Evolutionary conservation across 2,113 vertebrate species (phyloP).

Genomic region (Pedetes capensis): DNA sequence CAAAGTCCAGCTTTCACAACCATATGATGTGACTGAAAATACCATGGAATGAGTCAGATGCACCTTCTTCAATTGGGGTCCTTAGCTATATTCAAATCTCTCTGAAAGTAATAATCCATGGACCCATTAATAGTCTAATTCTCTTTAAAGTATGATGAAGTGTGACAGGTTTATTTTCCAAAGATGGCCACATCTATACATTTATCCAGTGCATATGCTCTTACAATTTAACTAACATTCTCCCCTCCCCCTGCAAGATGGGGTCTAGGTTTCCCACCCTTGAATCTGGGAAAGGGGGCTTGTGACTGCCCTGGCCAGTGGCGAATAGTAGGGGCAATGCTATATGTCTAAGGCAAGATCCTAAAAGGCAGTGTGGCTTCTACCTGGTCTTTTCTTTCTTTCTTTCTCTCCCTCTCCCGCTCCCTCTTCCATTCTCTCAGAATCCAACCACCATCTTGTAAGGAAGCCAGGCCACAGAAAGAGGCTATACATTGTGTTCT

Average conservation of each 20-base stretch:
- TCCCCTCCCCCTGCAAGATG: background rate
- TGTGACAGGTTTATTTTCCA: conserved; percentile 16
- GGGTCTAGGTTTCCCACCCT: background rate
- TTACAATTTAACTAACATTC: background rate
- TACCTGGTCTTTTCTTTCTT: background rate
- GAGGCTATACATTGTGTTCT: background rate
- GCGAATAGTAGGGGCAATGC: background rate
- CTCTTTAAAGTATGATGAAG: background rate
- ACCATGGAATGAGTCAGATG: no score
- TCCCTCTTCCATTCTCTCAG: background rate
- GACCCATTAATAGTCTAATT: background rate
- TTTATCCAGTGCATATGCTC: background rate
- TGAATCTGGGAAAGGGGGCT: background rate
- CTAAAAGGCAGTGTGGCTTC: background rate
- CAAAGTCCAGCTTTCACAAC: no score
- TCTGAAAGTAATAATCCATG: background rate
- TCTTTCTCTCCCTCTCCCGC: no score
- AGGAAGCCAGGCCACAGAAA: background rate
- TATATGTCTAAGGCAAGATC: background rate
- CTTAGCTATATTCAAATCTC: background rate
- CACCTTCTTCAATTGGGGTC: no score
- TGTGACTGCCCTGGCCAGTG: background rate
- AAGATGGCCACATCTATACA: background rate
- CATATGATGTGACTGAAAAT: no score
- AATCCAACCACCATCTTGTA: conserved; percentile 16